These are phyloP conservation scores for Laupala kohalensis DNA, from an alignment of 1,140 invertebrate genomes.

Conservation along the genomic window DNA sequence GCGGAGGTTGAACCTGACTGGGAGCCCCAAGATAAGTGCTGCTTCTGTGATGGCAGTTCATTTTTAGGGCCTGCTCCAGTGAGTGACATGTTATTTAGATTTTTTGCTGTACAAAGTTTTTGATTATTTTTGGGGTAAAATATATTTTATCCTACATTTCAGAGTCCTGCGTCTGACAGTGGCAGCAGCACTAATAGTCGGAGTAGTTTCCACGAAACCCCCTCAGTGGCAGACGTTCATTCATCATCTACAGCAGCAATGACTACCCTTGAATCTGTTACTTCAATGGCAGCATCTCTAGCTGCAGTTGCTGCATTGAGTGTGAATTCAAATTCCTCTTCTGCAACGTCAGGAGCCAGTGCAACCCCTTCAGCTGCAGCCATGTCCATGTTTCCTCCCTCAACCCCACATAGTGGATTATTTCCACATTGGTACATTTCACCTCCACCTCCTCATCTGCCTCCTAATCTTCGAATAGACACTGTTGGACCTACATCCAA, in stretches of 20 bases:
- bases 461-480: not conserved
- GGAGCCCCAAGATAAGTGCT: slow-evolving; percentile 72
- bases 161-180: slow-evolving; percentile 34
- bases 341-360: not conserved
- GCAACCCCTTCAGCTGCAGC: slow-evolving; percentile 17
- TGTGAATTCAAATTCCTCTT: not conserved
- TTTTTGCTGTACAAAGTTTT: not conserved
- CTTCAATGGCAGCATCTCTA: slow-evolving; percentile 44
- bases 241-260: slow-evolving; percentile 32
- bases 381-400: slow-evolving; percentile 21
- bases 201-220: slow-evolving; percentile 3
- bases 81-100: not conserved
- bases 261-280: slow-evolving; percentile 34
- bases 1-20: slow-evolving; percentile 43
- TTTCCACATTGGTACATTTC: slow-evolving; percentile 18
- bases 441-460: slow-evolving; percentile 13
- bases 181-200: slow-evolving; percentile 6
- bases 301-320: slow-evolving; percentile 45
- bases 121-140: not conserved
- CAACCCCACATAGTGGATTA: slow-evolving; percentile 8
- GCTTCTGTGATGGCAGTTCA: slow-evolving; percentile 69
- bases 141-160: too few species aligned
- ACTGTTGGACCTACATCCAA: slow-evolving; percentile 5
- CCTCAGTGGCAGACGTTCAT: slow-evolving; percentile 17
- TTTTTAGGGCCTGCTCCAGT: slow-evolving; percentile 4